Conservation (phyloP, 2,888 invertebrate species). For the Thecocarcelia acutangulata region DNA sequence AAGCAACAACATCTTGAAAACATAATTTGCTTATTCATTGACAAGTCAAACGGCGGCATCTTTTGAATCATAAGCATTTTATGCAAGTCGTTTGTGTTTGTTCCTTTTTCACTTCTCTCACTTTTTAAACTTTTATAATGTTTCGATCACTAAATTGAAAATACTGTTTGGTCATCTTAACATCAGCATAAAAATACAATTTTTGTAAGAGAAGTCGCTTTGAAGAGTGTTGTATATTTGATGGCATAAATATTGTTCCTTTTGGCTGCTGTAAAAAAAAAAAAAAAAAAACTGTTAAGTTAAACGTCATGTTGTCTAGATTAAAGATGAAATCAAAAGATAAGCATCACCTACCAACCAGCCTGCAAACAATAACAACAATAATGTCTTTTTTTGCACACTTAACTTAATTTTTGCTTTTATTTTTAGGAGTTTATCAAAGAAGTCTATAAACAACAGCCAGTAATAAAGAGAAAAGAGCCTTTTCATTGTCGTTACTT, state of each 20-base stretch:
- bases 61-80: constrained; percentile 58
- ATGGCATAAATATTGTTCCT: constrained; percentile 53
- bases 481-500: constrained; percentile 66
- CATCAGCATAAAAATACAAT: constrained; percentile 57
- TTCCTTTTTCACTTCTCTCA: constrained; percentile 14
- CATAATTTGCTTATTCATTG: constrained; percentile 69
- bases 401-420: constrained; percentile 23
- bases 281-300: constrained; percentile 59
- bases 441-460: constrained; percentile 21
- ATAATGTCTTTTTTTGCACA: constrained; percentile 62
- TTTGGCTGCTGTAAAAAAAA: constrained; percentile 52
- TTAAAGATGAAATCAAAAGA: constrained; percentile 69
- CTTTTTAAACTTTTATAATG: constrained; percentile 48
- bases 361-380: constrained; percentile 53
- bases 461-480: constrained; percentile 36
- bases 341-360: constrained; percentile 50
- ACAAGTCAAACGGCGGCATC: constrained; percentile 61
- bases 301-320: constrained; percentile 68
- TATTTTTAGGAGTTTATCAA: constrained; percentile 43
- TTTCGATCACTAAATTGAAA: constrained; percentile 66
- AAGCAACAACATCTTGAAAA: constrained; percentile 39
- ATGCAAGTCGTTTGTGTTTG: constrained; percentile 26
- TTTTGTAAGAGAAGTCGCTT: constrained; percentile 24
- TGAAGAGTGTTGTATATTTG: constrained; percentile 47
- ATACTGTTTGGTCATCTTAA: constrained; percentile 68